These are phyloP conservation scores for Trichomycterus rosablanca DNA, from an alignment of 2,113 vertebrate species.

Conservation along the genomic window DNA sequence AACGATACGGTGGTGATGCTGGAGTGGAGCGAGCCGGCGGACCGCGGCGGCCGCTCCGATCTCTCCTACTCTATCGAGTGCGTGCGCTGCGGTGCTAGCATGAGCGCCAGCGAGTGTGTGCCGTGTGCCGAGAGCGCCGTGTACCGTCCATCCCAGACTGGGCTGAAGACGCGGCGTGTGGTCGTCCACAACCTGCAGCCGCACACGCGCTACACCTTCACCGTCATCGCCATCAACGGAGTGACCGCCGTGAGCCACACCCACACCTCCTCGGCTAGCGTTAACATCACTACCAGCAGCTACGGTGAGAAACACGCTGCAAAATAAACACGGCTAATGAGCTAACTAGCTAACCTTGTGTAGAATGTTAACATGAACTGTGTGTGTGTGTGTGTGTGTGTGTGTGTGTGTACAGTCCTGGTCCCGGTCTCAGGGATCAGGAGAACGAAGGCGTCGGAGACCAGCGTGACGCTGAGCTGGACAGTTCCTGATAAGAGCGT, in stretches of 20 bases:
- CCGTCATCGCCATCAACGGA: slow-evolving; percentile 71
- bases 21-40: slow-evolving; percentile 81
- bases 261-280: slow-evolving; percentile 55
- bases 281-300: slow-evolving; percentile 77
- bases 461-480: slow-evolving; percentile 70
- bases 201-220: slow-evolving; percentile 72
- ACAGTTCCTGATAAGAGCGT: slow-evolving; percentile 53
- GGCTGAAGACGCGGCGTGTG: slow-evolving; percentile 63
- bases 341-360: no score
- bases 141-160: slow-evolving; percentile 58
- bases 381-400: slow-evolving; percentile 20
- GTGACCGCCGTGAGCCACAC: slow-evolving; percentile 66
- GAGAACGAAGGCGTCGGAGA: slow-evolving; percentile 58
- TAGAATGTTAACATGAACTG: no score
- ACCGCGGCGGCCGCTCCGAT: slow-evolving; percentile 70
- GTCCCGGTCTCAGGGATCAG: slow-evolving; percentile 65
- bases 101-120: slow-evolving; percentile 39
- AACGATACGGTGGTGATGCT: slow-evolving; percentile 73
- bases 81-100: slow-evolving; percentile 50
- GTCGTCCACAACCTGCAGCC: slow-evolving; percentile 71
- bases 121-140: slow-evolving; percentile 66
- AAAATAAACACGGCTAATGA: neutral
- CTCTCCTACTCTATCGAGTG: slow-evolving; percentile 70
- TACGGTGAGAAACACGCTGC: slow-evolving; percentile 62
- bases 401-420: slow-evolving; percentile 60